Percentiles rank a stretch among this genome's conserved stretches.
Evolutionary conservation across 2,888 invertebrate genomes (phyloP).

Genomic region (Catocala nupta): DNA sequence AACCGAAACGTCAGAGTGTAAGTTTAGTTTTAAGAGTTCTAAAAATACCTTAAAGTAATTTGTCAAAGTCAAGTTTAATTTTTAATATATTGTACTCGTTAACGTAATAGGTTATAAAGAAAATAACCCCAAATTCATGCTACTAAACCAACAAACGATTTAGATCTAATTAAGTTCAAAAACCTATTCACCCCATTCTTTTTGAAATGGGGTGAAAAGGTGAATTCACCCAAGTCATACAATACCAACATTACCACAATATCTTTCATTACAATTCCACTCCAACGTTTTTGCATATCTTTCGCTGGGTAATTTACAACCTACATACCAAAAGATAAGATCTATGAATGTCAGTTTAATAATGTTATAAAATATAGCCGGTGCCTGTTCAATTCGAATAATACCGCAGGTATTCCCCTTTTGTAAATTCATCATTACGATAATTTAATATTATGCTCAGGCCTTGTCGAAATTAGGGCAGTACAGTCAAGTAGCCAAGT

Average conservation of each 20-base stretch:
- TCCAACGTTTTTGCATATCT: constrained; percentile 44
- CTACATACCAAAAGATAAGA: constrained; percentile 40
- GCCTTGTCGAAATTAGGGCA: constrained; percentile 46
- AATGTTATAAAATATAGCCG: constrained; percentile 48
- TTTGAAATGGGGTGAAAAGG: too few species aligned
- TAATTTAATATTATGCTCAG: constrained; percentile 60
- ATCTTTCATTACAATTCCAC: constrained; percentile 37
- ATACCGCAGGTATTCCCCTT: constrained; percentile 47
- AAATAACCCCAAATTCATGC: too few species aligned
- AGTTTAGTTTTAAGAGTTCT: too few species aligned
- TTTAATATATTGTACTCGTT: too few species aligned
- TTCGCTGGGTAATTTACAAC: constrained; percentile 39
- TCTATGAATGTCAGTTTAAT: constrained; percentile 49
- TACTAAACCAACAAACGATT: too few species aligned
- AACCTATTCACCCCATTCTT: constrained; percentile 5
- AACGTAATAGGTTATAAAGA: too few species aligned
- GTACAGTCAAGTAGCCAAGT: constrained; percentile 44
- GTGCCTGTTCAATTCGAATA: constrained; percentile 36
- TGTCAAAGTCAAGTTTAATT: too few species aligned
- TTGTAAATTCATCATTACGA: constrained; percentile 61
- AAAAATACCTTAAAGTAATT: too few species aligned
- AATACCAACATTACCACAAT: constrained; percentile 24
- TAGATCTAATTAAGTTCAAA: constrained; percentile 8
- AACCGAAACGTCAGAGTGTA: too few species aligned
- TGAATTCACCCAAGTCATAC: background rate